Percentiles rank a stretch among this genome's conserved stretches.
phyloP scores from a whole-genome alignment of 30 jellyfish, hydroid and myxozoan genomes.

The Hydra vulgaris region DNA sequence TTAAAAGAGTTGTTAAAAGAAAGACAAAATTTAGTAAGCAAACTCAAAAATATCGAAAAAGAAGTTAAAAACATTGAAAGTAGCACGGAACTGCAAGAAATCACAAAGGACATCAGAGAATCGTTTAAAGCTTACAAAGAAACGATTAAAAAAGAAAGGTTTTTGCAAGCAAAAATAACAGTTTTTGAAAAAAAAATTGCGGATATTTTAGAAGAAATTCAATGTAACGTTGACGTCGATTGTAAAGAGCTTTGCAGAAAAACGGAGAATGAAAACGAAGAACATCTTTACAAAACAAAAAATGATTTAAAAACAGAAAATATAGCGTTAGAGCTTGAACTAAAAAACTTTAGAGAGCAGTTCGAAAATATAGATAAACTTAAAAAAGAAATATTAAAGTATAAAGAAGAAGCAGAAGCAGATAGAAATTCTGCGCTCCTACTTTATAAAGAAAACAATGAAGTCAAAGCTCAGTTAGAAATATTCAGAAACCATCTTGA shows the following conservation, averaged over 20 bases:
- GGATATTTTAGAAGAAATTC: not conserved
- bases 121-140: slow-evolving; percentile 5
- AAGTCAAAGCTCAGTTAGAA: not conserved
- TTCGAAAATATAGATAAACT: not conserved
- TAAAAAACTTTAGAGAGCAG: not conserved
- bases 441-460: not conserved
- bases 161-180: not conserved
- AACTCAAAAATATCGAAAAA: not conserved
- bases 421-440: not conserved
- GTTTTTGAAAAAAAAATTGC: slow-evolving; percentile 5
- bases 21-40: not conserved
- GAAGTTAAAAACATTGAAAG: not conserved
- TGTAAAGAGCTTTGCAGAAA: too few species aligned
- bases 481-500: not conserved
- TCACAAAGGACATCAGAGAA: slow-evolving; percentile 1
- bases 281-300: not conserved
- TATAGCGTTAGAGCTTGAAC: not conserved
- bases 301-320: not conserved
- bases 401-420: not conserved
- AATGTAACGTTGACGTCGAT: too few species aligned
- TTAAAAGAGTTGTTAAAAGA: slow-evolving; percentile 9
- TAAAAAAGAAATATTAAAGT: not conserved
- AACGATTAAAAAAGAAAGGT: not conserved
- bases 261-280: not conserved
- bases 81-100: not conserved